Evolutionary conservation across 2,113 vertebrate species (phyloP).

Genomic region (Ochotona princeps): DNA sequence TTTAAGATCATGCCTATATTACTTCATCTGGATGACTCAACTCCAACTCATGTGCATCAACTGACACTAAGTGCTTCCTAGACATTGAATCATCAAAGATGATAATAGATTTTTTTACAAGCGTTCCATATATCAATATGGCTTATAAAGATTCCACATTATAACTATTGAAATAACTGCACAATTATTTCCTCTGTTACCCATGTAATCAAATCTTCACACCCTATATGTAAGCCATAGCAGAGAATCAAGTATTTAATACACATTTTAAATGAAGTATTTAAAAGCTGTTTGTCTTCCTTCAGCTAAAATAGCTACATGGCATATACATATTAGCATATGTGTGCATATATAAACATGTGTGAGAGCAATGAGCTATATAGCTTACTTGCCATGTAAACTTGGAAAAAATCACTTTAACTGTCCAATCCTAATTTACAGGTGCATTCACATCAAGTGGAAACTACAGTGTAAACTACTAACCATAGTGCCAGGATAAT

Average conservation of each 20-base stretch:
- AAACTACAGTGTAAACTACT: background rate
- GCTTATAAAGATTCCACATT: background rate
- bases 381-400: background rate
- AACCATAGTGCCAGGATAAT: background rate
- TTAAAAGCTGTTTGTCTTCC: background rate
- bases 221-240: slow-evolving; percentile 18
- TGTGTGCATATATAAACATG: background rate
- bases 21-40: background rate
- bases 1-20: background rate
- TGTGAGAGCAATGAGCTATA: background rate
- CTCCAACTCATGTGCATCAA: background rate
- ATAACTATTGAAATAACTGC: slow-evolving; percentile 16
- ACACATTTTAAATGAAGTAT: background rate
- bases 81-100: background rate
- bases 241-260: slow-evolving; percentile 14
- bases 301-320: background rate
- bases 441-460: background rate
- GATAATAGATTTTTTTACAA: background rate
- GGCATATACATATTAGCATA: background rate
- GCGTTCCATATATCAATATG: background rate
- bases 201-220: slow-evolving; percentile 22
- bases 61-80: background rate
- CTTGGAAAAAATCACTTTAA: background rate
- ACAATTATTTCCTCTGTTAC: background rate
- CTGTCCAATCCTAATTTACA: background rate